Evolutionary conservation across 2,888 invertebrate species (phyloP).

Genomic region (Monopis laevigella): DNA sequence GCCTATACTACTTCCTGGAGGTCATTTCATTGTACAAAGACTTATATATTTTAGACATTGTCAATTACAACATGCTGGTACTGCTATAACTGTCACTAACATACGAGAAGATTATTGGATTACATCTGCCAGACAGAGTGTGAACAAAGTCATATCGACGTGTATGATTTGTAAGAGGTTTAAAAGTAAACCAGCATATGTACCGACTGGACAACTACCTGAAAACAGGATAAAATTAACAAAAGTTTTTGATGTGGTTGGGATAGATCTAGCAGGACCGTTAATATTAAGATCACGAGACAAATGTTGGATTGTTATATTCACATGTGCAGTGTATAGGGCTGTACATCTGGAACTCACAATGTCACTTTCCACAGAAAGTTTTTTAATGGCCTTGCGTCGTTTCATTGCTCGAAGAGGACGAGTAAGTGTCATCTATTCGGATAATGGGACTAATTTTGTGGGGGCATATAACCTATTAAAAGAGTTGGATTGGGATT

Average conservation of each 20-base stretch:
- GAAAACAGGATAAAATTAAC: background rate
- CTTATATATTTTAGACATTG: constrained; percentile 6
- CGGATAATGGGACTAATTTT: constrained; percentile 1
- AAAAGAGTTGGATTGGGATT: background rate
- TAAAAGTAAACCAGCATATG: background rate
- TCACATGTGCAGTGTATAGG: constrained; percentile 14
- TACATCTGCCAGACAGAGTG: background rate
- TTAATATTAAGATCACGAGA: background rate
- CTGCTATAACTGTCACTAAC: constrained; percentile 4
- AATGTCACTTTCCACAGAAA: background rate
- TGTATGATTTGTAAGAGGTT: background rate
- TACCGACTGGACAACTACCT: background rate
- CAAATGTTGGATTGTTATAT: constrained; percentile 8
- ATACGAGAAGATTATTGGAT: constrained; percentile 14
- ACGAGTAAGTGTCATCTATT: background rate
- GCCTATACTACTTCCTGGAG: constrained; percentile 6
- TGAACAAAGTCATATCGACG: background rate
- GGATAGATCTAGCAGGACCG: constrained; percentile 1
- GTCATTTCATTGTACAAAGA: constrained; percentile 7
- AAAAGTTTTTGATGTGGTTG: background rate
- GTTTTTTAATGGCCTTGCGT: constrained; percentile 7
- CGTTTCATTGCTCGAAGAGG: constrained; percentile 12
- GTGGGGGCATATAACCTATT: background rate
- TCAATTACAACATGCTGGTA: constrained; percentile 11
- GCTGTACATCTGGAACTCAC: constrained; percentile 6